Evolutionary conservation across 2,797 vertebrate genomes (phyloP).

Genomic region (Eulemur albifrons): DNA sequence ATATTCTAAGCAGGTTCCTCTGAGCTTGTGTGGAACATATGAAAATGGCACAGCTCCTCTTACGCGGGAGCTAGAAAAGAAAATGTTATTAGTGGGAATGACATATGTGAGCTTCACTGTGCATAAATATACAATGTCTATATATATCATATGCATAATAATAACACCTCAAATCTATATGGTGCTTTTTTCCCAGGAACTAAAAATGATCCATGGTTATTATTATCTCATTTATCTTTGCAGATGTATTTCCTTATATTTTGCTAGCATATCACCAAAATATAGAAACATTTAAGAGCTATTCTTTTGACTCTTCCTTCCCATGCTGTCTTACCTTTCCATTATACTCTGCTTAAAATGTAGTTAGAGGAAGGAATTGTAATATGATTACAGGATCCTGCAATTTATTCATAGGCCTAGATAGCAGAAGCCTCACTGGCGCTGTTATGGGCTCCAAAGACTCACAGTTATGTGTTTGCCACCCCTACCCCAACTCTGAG

Average conservation of each 20-base stretch:
- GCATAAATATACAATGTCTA: constrained; percentile 71
- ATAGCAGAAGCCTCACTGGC: background rate
- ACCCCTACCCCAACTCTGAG: background rate
- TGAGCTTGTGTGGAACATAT: constrained; percentile 46
- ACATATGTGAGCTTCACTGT: constrained; percentile 64
- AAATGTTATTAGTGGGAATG: constrained; percentile 73
- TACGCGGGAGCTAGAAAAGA: constrained; percentile 11
- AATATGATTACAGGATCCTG: background rate
- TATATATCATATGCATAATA: constrained; percentile 64
- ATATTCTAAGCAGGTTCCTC: constrained; percentile 68
- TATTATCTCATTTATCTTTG: constrained; percentile 67
- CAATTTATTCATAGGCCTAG: background rate
- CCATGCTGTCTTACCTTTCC: background rate
- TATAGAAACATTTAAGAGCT: constrained; percentile 50
- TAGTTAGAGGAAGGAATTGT: background rate
- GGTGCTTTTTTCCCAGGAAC: constrained; percentile 54
- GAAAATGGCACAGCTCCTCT: constrained; percentile 51
- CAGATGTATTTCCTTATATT: constrained; percentile 56
- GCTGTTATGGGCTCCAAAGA: background rate
- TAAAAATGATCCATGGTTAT: constrained; percentile 67
- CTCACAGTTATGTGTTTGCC: background rate
- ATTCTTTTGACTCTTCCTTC: constrained; percentile 9
- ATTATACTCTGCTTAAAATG: constrained; percentile 1
- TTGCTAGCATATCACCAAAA: constrained; percentile 61
- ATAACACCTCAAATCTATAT: constrained; percentile 63